Base-by-base conservation (phyloP, 2,888 invertebrate species). In the Nysson spinosus region DNA sequence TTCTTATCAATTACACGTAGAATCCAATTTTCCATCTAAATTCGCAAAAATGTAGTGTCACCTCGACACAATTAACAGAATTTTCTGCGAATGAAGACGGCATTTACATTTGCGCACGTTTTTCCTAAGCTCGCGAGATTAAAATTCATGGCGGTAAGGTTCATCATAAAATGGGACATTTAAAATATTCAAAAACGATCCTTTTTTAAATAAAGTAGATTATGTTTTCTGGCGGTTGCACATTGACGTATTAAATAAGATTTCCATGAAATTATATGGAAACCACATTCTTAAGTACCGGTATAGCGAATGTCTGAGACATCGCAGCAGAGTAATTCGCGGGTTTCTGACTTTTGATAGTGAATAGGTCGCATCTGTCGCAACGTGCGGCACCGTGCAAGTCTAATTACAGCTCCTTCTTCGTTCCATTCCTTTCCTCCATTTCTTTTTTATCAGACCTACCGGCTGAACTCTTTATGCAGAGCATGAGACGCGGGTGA, bases 401-500 rank as follows among this genome's bases (percentile, higher is more conserved):
- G 46, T 49, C 50, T 69, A 69, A 68, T 69, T 69, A 57, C 62
- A 14, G 17, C 2, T 42, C 5, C 20, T 42, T 58, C 52, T 32
- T 55, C 30, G 30, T 12, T 9, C 28, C 28, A 3, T 28, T 28
- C 26, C 5, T 44, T 34, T 32, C 11, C 49, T 34, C 17, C 22
- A 20, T 55, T 67, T 57, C 43, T 44, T 52, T 63, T 61, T 66
- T 55, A 69, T 57, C 56, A 49, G 35, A 12, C 46, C 43, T 32
- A 30, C 49, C 51, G 43, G 43, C 32, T 51, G 62, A 47, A 6
- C 57, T 63, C 63, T 60, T 60, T 71, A 50, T 39, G 54, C 46
- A 54, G 40, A 54, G 52, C 46, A 22, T 46, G 49, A 69, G 47
- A 54, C 43, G 55, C 68, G 63, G 49, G 58, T 73, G 65, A 73